Conservation (phyloP, 2,797 vertebrate genomes). For the Mus caroli region DNA sequence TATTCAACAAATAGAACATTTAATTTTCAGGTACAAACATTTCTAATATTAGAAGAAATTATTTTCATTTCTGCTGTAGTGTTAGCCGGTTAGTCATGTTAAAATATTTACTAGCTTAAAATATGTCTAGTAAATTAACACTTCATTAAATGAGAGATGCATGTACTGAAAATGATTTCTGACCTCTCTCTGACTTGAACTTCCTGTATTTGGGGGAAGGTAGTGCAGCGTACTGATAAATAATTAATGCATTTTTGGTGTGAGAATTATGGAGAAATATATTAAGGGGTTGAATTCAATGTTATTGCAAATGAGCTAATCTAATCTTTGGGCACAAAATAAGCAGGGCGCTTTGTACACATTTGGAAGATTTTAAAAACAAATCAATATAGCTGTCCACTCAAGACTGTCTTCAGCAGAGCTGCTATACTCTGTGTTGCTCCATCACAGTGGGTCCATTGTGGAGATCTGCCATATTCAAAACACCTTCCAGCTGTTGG, state of each 20-base stretch:
- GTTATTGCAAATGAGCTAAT: conserved; percentile 74
- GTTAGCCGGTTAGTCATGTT: background rate
- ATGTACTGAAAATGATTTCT: background rate
- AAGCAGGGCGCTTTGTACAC: conserved; percentile 65
- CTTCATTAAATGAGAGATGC: background rate
- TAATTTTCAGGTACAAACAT: background rate
- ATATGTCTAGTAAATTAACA: conserved; percentile 26
- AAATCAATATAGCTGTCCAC: conserved; percentile 66
- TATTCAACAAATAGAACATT: conserved; percentile 33
- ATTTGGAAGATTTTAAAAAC: conserved; percentile 79
- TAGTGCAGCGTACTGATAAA: conserved; percentile 4
- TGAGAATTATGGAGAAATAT: conserved; percentile 68
- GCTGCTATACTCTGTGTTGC: rapidly evolving
- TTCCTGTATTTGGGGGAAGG: conserved; percentile 10
- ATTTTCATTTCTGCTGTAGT: conserved; percentile 16
- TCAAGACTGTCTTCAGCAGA: conserved; percentile 45
- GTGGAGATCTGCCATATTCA: conserved; percentile 53
- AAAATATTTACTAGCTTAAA: conserved; percentile 8
- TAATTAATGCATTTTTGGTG: conserved; percentile 43
- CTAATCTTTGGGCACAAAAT: conserved; percentile 75
- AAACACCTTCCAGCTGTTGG: conserved; percentile 66
- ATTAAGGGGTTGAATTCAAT: conserved; percentile 61
- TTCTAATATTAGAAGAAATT: background rate
- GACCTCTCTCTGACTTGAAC: conserved; percentile 10
- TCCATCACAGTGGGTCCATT: conserved; percentile 32